Conservation (phyloP, 2,113 vertebrate genomes). For the Python bivittatus region DNA sequence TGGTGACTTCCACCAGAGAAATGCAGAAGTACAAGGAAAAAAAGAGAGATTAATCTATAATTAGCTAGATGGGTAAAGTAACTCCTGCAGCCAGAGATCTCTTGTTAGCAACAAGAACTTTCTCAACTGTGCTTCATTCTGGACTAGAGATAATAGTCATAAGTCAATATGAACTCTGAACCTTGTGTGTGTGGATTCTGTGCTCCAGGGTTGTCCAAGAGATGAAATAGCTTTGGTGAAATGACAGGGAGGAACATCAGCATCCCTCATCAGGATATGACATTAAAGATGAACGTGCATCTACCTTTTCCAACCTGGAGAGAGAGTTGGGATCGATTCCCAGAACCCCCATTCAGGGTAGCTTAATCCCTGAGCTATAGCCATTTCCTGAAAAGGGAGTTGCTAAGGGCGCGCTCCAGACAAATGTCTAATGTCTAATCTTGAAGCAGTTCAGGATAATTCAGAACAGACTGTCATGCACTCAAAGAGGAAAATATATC, state of each 20-base stretch:
- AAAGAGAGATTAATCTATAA: neutral
- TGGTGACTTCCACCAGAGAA: neutral
- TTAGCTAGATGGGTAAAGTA: too few species aligned
- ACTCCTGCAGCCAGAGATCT: too few species aligned
- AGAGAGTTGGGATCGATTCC: neutral
- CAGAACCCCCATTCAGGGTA: neutral
- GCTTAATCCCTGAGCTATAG: neutral
- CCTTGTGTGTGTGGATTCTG: neutral
- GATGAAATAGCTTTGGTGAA: neutral
- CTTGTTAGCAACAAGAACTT: rapidly evolving
- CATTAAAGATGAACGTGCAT: neutral
- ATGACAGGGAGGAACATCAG: neutral
- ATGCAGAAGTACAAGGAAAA: neutral
- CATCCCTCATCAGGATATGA: neutral
- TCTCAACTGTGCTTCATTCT: rapidly evolving
- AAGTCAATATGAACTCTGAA: rapidly evolving
- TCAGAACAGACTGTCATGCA: neutral
- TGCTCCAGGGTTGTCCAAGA: neutral
- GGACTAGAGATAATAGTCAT: neutral
- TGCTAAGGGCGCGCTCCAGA: neutral
- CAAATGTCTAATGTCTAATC: too few species aligned
- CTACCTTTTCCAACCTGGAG: neutral
- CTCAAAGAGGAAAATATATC: neutral
- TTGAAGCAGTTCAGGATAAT: neutral
- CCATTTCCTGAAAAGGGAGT: neutral